phyloP scores from a whole-genome alignment of 2,888 invertebrate genomes.

The Xylophagus ater region DNA sequence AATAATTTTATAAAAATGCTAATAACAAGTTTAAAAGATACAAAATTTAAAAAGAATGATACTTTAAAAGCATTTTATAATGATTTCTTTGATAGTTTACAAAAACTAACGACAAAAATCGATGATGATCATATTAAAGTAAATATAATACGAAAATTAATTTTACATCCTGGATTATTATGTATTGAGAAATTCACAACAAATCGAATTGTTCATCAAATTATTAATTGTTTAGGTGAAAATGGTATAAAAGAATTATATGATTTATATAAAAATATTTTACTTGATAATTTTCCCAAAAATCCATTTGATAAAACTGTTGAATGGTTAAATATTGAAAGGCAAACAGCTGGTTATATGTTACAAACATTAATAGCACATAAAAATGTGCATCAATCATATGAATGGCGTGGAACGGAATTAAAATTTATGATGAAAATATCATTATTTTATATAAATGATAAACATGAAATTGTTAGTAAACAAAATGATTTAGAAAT shows the following conservation, averaged over 20 bases:
- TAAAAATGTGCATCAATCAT: slow-evolving; percentile 29
- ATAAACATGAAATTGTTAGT: slow-evolving; percentile 28
- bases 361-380: slow-evolving; percentile 40
- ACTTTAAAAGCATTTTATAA: slow-evolving; percentile 37
- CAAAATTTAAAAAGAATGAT: slow-evolving; percentile 26
- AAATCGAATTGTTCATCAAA: slow-evolving; percentile 50
- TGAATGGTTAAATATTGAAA: slow-evolving; percentile 56
- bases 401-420: slow-evolving; percentile 53
- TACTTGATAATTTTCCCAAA: slow-evolving; percentile 46
- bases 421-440: slow-evolving; percentile 53
- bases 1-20: slow-evolving; percentile 54
- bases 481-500: slow-evolving; percentile 36
- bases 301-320: slow-evolving; percentile 31
- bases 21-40: slow-evolving; percentile 50
- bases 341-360: slow-evolving; percentile 52
- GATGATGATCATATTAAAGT: slow-evolving; percentile 44
- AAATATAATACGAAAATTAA: slow-evolving; percentile 48
- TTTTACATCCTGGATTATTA: slow-evolving; percentile 58
- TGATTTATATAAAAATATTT: slow-evolving; percentile 49
- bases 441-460: slow-evolving; percentile 50
- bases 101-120: slow-evolving; percentile 42
- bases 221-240: slow-evolving; percentile 48
- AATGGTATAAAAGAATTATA: slow-evolving; percentile 53
- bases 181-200: slow-evolving; percentile 63
- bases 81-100: slow-evolving; percentile 39